These are phyloP conservation scores for Notamacropus eugenii DNA, from an alignment of 2,797 vertebrate species.

Conservation along the genomic window DNA sequence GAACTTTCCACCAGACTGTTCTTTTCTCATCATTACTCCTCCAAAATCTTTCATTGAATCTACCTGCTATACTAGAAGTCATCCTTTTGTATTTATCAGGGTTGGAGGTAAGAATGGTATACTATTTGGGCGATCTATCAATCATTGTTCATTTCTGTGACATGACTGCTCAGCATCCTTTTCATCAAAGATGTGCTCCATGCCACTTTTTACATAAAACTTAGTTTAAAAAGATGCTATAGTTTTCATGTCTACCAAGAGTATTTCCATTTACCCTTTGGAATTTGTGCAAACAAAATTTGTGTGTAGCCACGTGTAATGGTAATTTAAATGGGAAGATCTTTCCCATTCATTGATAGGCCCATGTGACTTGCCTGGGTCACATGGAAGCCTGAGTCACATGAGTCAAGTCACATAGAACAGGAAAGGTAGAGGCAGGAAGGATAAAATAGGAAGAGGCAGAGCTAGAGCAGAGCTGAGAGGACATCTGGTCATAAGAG, in stretches of 20 bases:
- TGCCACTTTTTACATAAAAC: too few relatives aligned
- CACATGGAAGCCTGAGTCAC: too few relatives aligned
- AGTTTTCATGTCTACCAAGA: too few relatives aligned
- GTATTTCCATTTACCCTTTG: not conserved
- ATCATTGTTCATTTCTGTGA: not conserved
- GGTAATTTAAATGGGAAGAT: too few relatives aligned
- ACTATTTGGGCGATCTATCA: not conserved
- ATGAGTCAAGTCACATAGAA: too few relatives aligned
- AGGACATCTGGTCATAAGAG: too few relatives aligned
- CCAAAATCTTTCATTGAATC: not conserved
- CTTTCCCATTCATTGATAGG: too few relatives aligned
- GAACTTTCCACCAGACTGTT: not conserved
- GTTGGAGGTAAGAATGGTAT: not conserved
- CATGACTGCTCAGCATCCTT: not conserved
- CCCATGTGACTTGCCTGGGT: too few relatives aligned
- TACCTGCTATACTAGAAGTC: not conserved
- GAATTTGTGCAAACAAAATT: not conserved
- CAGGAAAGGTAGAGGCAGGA: too few relatives aligned
- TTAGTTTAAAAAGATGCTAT: too few relatives aligned
- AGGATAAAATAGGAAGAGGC: too few relatives aligned
- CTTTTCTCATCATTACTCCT: not conserved
- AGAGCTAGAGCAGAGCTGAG: too few relatives aligned
- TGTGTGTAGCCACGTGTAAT: not conserved
- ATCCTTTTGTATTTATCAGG: not conserved
- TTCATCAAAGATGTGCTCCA: not conserved